A percentile compares a stretch with the other conserved stretches of the same genome.
Conservation (phyloP, 2,113 vertebrate species). For the Syrmaticus mikado region DNA sequence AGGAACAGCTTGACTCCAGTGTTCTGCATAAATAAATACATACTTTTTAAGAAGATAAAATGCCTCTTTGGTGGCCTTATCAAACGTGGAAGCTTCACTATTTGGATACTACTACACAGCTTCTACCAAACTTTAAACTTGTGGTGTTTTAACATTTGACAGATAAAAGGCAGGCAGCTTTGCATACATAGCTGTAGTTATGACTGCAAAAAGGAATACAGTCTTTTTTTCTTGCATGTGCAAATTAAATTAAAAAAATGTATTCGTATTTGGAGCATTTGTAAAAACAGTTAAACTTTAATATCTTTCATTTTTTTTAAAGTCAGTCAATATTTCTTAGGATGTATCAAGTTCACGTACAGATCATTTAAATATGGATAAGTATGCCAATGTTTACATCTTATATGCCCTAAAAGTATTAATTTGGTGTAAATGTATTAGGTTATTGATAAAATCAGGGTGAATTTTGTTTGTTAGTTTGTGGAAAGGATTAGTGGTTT, state of each 20-base stretch:
- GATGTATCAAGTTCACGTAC: not conserved
- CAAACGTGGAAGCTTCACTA: not conserved
- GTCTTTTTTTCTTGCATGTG: not conserved
- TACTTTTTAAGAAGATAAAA: not conserved
- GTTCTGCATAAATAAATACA: not conserved
- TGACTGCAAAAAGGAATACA: not conserved
- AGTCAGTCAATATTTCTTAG: not conserved
- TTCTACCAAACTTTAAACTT: not conserved
- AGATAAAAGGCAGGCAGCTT: not conserved
- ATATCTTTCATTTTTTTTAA: not conserved
- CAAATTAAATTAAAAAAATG: not conserved
- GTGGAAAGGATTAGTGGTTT: not conserved
- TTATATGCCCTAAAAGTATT: not conserved
- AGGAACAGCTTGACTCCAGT: not conserved
- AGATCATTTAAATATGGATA: too few species aligned
- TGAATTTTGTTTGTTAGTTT: not conserved
- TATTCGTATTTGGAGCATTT: not conserved
- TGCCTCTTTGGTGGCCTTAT: not conserved
- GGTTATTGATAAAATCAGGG: not conserved
- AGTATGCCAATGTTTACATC: not conserved
- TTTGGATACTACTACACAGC: not conserved
- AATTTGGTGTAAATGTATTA: not conserved
- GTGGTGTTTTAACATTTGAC: not conserved
- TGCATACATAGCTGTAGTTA: rapidly evolving
- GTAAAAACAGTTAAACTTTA: not conserved